Base-by-base conservation (phyloP, 1,140 invertebrate genomes). In the Neodiprion pinetum region DNA sequence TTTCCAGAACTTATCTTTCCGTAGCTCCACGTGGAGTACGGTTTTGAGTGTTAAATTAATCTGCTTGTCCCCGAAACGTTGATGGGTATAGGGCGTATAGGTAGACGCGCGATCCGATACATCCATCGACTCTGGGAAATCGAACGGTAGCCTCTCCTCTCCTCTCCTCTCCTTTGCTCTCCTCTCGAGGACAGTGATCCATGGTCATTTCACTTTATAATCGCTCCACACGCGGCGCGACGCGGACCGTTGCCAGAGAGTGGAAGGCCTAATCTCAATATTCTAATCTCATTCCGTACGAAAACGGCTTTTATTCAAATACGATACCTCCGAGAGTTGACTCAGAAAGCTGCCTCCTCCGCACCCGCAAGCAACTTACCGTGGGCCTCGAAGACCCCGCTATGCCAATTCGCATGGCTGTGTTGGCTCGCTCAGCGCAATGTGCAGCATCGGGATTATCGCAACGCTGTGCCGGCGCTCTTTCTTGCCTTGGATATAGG, bases 171-270 rank as follows among this genome's bases (percentile, higher is more conserved):
- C 28, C 5, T 40, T 40, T 40, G 2, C 28, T 40, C 28, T 40
- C 28, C 28, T 40, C 50, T 40, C 74, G 76, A 77, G 74, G 74
- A 77, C 78, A 79, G 74, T 77, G 76, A 79, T 79, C 76, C 68
- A 61, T 67, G 61, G 72, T 78, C 71, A 82, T 82, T 82, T 83
- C 76, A 84, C 80, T 84, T 84, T 81, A 81, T 82, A 77, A 80
- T 81, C 78, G 40, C 69, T 70, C 69, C 65, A 61, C 53, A 61
- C 53, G 53, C 11, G 53, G 53, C 53, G 53, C 11, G 40, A 48
- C 23, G 72, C 53, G 70, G 76, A 74, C 73, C 74, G 67, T 73
- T 73, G 77, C 72, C 70, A 75, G 76, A 75, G 70, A 61, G 53
- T 61, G 53, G 53, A 74, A 61, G 23, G 28, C 28, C 10, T 73